Percentiles rank a stretch among this genome's conserved stretches.
Conservation (phyloP, 2,888 invertebrate species). For the Drosophila prostipennis region DNA sequence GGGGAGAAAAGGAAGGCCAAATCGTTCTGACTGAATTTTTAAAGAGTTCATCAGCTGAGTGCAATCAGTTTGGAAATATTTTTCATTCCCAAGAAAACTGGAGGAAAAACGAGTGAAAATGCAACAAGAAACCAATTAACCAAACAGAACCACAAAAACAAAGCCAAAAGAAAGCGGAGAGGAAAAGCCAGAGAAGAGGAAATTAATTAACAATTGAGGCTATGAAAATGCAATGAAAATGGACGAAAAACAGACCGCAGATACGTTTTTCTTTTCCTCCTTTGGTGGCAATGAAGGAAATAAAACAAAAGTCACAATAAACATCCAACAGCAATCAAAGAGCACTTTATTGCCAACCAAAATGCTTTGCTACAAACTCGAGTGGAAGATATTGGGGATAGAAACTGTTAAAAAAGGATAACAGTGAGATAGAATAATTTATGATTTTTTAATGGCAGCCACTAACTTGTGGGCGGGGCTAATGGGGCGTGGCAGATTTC, state of each 20-base stretch:
- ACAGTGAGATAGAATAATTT: conserved; percentile 19
- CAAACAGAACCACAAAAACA: conserved; percentile 18
- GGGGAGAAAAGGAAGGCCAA: background rate
- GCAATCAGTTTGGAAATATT: background rate
- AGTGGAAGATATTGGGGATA: conserved; percentile 2
- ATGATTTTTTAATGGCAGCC: conserved; percentile 35
- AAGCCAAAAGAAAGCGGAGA: background rate
- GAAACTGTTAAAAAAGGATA: conserved; percentile 1
- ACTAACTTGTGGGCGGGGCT: conserved; percentile 14
- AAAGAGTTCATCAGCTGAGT: conserved; percentile 21
- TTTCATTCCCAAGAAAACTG: background rate
- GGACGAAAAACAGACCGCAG: conserved; percentile 20
- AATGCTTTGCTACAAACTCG: background rate
- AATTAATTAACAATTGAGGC: conserved; percentile 38
- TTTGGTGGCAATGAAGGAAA: conserved; percentile 11
- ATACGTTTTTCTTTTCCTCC: background rate
- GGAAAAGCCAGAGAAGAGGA: background rate
- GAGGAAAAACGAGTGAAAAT: background rate
- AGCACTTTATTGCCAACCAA: conserved; percentile 33
- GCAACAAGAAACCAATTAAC: conserved; percentile 11
- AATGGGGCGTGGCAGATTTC: conserved; percentile 30
- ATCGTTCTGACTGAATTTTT: conserved; percentile 5
- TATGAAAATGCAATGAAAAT: conserved; percentile 34
- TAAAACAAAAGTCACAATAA: conserved; percentile 15
- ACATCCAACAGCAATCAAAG: conserved; percentile 35